These are phyloP conservation scores for Drosophila demipolita DNA, from an alignment of 2,888 invertebrate genomes.

Conservation along the genomic window DNA sequence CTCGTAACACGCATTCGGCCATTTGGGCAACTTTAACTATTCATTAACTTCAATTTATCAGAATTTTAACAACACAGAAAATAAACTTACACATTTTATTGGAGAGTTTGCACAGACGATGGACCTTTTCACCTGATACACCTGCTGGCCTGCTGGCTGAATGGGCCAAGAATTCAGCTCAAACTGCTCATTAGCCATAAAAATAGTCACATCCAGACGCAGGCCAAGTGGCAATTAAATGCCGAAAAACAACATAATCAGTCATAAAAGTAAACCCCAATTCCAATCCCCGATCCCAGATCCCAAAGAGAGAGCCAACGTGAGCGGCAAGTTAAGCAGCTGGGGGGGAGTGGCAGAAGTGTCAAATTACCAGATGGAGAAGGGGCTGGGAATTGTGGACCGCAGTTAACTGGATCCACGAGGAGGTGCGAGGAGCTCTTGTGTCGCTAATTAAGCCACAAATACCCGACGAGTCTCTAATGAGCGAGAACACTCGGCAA, in stretches of 20 bases:
- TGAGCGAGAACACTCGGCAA: slow-evolving; percentile 41
- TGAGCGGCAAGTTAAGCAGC: slow-evolving; percentile 65
- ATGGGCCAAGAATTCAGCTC: slow-evolving; percentile 49
- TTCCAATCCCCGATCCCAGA: neutral
- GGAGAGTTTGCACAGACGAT: slow-evolving; percentile 24
- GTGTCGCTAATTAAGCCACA: slow-evolving; percentile 71
- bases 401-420: slow-evolving; percentile 31
- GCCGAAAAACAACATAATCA: slow-evolving; percentile 76
- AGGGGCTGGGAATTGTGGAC: slow-evolving; percentile 6
- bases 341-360: slow-evolving; percentile 42
- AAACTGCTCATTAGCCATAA: slow-evolving; percentile 75
- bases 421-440: slow-evolving; percentile 36
- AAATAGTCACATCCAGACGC: slow-evolving; percentile 70
- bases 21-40: neutral
- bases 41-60: slow-evolving; percentile 64
- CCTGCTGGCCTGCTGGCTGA: slow-evolving; percentile 50
- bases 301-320: slow-evolving; percentile 40
- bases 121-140: slow-evolving; percentile 27
- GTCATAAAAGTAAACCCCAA: slow-evolving; percentile 62
- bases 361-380: slow-evolving; percentile 65
- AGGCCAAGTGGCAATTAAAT: slow-evolving; percentile 73
- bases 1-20: neutral
- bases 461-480: slow-evolving; percentile 41
- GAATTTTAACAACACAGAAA: slow-evolving; percentile 29
- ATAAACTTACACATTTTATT: slow-evolving; percentile 61